Percentiles rank a stretch among this genome's conserved stretches.
phyloP scores from a whole-genome alignment of 2,797 vertebrate species.

The Masticophis lateralis region DNA sequence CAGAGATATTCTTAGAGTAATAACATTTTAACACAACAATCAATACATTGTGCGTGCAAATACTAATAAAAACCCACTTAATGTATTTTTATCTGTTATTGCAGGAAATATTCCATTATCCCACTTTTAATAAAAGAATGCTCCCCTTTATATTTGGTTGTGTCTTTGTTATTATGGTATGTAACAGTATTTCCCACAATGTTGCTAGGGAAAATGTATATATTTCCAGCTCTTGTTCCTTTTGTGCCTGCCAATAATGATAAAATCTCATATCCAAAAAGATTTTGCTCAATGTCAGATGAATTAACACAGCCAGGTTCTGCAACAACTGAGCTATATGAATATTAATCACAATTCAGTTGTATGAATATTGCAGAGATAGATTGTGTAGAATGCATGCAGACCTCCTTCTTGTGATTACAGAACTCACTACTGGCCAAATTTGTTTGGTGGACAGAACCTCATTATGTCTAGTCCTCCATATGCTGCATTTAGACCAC shows the following conservation, averaged over 20 bases:
- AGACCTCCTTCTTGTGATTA: background rate
- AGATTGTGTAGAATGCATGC: background rate
- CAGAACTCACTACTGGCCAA: background rate
- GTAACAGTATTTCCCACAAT: background rate
- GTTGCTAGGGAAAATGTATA: background rate
- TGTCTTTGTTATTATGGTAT: background rate
- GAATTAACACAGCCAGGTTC: background rate
- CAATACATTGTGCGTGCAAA: background rate
- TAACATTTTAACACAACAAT: background rate
- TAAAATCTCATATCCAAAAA: background rate
- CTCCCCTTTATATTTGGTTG: background rate
- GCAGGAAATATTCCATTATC: background rate
- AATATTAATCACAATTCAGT: background rate
- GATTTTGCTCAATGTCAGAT: background rate
- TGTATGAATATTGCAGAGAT: background rate
- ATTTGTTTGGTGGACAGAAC: background rate
- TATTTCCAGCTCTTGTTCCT: background rate
- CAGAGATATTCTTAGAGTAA: background rate
- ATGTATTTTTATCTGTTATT: background rate
- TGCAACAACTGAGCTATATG: background rate
- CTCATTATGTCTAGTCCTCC: background rate
- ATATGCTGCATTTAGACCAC: background rate
- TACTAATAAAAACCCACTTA: background rate
- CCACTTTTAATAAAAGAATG: background rate
- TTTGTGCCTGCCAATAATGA: background rate